Evolutionary conservation across 2,113 vertebrate genomes (phyloP).

Genomic region (Casuarius casuarius): DNA sequence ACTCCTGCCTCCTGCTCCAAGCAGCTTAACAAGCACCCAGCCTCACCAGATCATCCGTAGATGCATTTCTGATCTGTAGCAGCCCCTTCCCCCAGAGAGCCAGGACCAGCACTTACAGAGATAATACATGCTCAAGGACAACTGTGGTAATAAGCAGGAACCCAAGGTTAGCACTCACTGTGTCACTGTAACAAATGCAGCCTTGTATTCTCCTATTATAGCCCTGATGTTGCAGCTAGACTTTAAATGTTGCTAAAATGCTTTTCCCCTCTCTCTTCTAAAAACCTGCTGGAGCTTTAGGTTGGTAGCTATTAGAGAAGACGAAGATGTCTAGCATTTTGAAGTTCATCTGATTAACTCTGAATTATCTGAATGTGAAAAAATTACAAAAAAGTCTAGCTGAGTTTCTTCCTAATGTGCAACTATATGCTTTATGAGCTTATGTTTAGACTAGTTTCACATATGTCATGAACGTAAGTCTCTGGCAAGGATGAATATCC

Average conservation of each 20-base stretch:
- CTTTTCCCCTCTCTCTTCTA: background rate
- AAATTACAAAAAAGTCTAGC: background rate
- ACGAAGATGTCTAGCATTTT: background rate
- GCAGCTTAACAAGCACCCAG: background rate
- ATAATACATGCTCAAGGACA: background rate
- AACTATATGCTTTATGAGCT: background rate
- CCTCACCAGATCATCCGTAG: no score
- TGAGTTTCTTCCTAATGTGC: background rate
- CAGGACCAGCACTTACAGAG: background rate
- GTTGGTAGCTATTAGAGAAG: background rate
- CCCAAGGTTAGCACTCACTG: no score
- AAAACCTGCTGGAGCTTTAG: background rate
- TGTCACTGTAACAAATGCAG: no score
- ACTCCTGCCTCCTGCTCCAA: no score
- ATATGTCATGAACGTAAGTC: no score
- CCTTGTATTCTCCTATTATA: background rate
- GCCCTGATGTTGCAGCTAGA: background rate
- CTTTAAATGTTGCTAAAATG: background rate
- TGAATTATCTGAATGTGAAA: background rate
- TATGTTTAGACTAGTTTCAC: background rate
- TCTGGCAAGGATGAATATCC: background rate
- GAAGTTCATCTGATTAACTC: background rate
- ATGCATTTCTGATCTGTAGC: background rate
- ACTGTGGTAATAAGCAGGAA: background rate
- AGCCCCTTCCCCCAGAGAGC: background rate